phyloP scores from a whole-genome alignment of 2,113 vertebrate genomes.

The Scatophagus argus region DNA sequence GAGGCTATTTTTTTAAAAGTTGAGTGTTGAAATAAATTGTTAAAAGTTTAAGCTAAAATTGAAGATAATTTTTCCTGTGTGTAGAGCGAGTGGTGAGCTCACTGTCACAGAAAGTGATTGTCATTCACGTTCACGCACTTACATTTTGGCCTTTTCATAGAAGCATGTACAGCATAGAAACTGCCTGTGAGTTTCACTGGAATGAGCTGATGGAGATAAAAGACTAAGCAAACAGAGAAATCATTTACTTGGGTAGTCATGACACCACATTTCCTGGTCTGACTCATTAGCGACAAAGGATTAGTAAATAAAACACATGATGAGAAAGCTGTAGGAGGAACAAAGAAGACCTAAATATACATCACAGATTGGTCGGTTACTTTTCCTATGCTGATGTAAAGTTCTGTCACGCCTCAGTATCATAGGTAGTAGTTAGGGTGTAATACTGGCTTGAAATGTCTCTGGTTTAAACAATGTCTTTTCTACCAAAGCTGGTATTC shows the following conservation, averaged over 20 bases:
- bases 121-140: neutral
- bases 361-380: neutral
- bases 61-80: too few relatives aligned
- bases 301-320: slow-evolving; percentile 36
- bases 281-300: slow-evolving; percentile 43
- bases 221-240: slow-evolving; percentile 45
- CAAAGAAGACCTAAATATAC: slow-evolving; percentile 31
- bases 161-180: neutral
- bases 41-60: too few relatives aligned
- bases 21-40: too few relatives aligned
- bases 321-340: slow-evolving; percentile 6
- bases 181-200: slow-evolving; percentile 6
- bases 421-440: neutral
- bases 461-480: neutral
- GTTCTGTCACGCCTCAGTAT: neutral
- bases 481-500: neutral
- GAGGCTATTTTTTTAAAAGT: too few relatives aligned
- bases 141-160: slow-evolving; percentile 8
- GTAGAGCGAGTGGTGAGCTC: too few relatives aligned
- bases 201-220: slow-evolving; percentile 4
- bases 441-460: neutral
- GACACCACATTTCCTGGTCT: slow-evolving; percentile 55
- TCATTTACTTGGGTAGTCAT: slow-evolving; percentile 38
- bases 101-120: too few relatives aligned
- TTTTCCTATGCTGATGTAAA: slow-evolving; percentile 25